Percentiles rank a stretch among this genome's conserved stretches.
Evolutionary conservation across 2,888 invertebrate species (phyloP).

Genomic region (Herminia tarsipennalis): DNA sequence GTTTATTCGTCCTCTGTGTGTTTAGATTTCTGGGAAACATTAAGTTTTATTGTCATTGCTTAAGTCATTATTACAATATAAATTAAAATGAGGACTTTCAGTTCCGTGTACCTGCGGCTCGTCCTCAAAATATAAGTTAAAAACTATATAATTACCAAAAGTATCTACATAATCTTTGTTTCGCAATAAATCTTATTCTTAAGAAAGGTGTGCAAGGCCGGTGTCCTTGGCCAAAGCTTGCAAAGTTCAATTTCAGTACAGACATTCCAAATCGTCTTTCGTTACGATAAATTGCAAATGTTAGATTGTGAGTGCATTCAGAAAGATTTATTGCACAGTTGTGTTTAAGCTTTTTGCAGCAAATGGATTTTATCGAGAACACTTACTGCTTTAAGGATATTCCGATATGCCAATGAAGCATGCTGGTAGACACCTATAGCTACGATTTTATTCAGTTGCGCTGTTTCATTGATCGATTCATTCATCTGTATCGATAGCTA

Average conservation of each 20-base stretch:
- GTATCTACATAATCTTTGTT: neutral
- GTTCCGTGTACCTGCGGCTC: too few relatives aligned
- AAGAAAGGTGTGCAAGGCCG: constrained; percentile 16
- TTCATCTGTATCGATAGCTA: constrained; percentile 37
- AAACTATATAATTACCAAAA: too few relatives aligned
- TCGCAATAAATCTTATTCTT: neutral
- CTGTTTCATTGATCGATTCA: constrained; percentile 37
- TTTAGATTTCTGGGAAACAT: constrained; percentile 51
- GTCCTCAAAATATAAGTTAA: too few relatives aligned
- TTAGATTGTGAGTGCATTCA: constrained; percentile 68
- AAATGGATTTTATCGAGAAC: constrained; percentile 58
- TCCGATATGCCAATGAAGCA: constrained; percentile 9
- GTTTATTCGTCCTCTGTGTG: constrained; percentile 39
- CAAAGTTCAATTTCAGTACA: constrained; percentile 38
- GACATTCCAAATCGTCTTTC: constrained; percentile 43
- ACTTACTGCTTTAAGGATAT: constrained; percentile 35
- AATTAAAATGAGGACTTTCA: too few relatives aligned
- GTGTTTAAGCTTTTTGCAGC: constrained; percentile 62
- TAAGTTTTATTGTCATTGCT: constrained; percentile 17
- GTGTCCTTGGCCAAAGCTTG: constrained; percentile 13
- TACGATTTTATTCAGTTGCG: constrained; percentile 18
- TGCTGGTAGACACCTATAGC: neutral
- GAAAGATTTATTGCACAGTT: constrained; percentile 72
- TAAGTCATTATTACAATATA: neutral
- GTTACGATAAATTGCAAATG: constrained; percentile 53